Evolutionary conservation across 1,140 invertebrate genomes (phyloP).

Genomic region (Drosophila ercepeae): DNA sequence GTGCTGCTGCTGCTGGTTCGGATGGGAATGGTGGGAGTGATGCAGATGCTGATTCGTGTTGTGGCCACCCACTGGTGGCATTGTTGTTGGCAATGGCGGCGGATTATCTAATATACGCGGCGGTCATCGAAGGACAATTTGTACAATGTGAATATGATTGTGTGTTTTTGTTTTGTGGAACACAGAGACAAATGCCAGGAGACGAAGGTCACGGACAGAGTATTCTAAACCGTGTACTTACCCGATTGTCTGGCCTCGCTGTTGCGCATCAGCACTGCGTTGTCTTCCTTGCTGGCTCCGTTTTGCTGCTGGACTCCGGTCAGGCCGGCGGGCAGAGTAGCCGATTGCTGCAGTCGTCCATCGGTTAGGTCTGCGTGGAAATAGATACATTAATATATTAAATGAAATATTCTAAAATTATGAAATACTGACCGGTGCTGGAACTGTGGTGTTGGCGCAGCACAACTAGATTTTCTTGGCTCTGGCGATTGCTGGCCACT

Average conservation of each 20-base stretch:
- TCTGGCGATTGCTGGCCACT: conserved; percentile 84
- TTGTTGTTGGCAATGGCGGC: conserved; percentile 83
- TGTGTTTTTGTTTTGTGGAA: conserved; percentile 3
- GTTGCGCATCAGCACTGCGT: conserved; percentile 63
- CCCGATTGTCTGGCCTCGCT: conserved; percentile 79
- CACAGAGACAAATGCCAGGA: conserved; percentile 23
- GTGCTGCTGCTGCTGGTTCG: conserved; percentile 39
- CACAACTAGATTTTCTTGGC: conserved; percentile 76
- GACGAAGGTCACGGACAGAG: neutral
- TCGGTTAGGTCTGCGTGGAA: conserved; percentile 48
- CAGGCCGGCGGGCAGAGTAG: conserved; percentile 66
- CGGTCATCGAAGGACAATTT: conserved; percentile 43
- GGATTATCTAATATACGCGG: conserved; percentile 74
- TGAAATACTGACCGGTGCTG: conserved; percentile 50
- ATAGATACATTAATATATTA: no score
- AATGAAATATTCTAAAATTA: no score
- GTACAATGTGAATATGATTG: conserved; percentile 30
- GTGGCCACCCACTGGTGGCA: conserved; percentile 76
- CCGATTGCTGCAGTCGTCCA: conserved; percentile 57
- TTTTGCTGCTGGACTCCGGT: conserved; percentile 64
- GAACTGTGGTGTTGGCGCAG: conserved; percentile 73
- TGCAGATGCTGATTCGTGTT: conserved; percentile 43
- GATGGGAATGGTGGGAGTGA: conserved; percentile 56
- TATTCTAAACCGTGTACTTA: conserved; percentile 36
- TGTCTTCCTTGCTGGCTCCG: conserved; percentile 68